Percentiles rank a stretch among this genome's conserved stretches.
Conservation (phyloP, 2,113 vertebrate genomes). For the Morone saxatilis region DNA sequence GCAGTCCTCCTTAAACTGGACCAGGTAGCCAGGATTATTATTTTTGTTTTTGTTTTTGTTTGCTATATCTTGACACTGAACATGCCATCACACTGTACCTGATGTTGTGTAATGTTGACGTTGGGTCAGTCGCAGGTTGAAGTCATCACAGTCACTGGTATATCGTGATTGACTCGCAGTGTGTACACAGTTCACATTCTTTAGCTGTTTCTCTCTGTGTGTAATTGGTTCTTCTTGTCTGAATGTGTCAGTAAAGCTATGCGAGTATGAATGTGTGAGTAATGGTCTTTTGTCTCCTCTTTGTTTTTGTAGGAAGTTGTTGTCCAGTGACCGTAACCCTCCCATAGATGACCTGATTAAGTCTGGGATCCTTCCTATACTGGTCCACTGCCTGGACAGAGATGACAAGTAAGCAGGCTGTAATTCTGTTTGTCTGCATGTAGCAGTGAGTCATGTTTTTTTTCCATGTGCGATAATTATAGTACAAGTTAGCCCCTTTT, state of each 20-base stretch:
- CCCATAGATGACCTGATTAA: constrained; percentile 99
- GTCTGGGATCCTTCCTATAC: constrained; percentile 98
- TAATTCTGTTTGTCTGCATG: constrained; percentile 33
- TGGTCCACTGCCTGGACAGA: constrained; percentile 99
- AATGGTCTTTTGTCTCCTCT: constrained; percentile 24
- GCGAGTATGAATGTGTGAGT: neutral
- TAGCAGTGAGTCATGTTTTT: neutral
- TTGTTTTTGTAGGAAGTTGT: constrained; percentile 90
- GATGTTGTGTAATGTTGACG: neutral
- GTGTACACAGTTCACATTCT: constrained; percentile 19
- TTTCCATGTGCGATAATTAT: constrained; percentile 4
- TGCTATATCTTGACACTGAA: neutral
- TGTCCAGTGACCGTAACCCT: constrained; percentile 99
- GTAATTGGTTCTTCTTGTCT: constrained; percentile 2
- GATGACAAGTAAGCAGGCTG: constrained; percentile 95
- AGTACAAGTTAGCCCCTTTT: neutral
- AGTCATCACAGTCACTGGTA: neutral
- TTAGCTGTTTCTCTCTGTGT: constrained; percentile 19
- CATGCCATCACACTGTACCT: neutral
- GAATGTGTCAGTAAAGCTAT: constrained; percentile 4
- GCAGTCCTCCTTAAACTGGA: neutral
- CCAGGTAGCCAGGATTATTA: neutral
- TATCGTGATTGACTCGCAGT: neutral
- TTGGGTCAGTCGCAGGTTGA: neutral
- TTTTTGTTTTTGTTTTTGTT: neutral